Conservation (phyloP, 2,888 invertebrate genomes). For the Tillus elongatus region DNA sequence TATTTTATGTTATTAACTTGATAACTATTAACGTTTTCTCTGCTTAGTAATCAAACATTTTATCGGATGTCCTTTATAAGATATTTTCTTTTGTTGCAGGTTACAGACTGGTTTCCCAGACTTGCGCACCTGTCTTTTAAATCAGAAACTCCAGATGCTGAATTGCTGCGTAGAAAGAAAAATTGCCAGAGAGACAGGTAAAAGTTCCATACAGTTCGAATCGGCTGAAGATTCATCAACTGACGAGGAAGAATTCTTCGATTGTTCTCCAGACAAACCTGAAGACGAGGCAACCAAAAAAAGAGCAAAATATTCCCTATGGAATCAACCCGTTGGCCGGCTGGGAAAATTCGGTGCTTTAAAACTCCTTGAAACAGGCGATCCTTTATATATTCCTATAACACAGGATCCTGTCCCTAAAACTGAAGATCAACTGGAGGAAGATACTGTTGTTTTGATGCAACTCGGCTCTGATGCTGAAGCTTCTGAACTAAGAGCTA, state of each 20-base stretch:
- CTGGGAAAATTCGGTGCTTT: conserved; percentile 58
- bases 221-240: conserved; percentile 40
- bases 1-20: too few relatives aligned
- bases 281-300: conserved; percentile 39
- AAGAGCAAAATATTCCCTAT: conserved; percentile 42
- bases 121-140: conserved; percentile 78
- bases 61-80: too few relatives aligned
- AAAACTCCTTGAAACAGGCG: conserved; percentile 57
- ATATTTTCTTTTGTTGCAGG: conserved; percentile 47
- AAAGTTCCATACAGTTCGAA: conserved; percentile 36
- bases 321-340: conserved; percentile 57
- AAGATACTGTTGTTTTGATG: conserved; percentile 83
- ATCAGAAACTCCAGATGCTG: conserved; percentile 84
- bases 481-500: conserved; percentile 75
- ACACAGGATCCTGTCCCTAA: conserved; percentile 92
- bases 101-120: conserved; percentile 77
- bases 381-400: conserved; percentile 68
- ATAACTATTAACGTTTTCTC: too few relatives aligned
- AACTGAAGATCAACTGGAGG: conserved; percentile 93
- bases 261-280: conserved; percentile 49
- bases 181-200: conserved; percentile 44
- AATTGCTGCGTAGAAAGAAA: conserved; percentile 68
- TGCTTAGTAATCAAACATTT: too few relatives aligned
- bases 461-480: conserved; percentile 78
- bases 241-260: conserved; percentile 72